phyloP scores from a whole-genome alignment of 2,797 vertebrate genomes.

The Loris lydekkerianus region DNA sequence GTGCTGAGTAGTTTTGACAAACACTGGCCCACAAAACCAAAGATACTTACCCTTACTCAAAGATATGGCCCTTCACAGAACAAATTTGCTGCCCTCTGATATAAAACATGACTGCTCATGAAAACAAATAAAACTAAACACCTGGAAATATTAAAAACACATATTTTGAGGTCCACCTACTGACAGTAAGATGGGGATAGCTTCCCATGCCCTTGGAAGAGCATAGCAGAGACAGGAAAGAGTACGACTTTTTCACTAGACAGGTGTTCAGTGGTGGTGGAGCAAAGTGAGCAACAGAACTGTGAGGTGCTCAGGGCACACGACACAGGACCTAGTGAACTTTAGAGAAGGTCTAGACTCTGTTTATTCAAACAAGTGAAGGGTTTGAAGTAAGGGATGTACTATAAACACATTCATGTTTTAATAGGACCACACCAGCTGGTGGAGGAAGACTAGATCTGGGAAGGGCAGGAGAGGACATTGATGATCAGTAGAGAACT shows the following conservation, averaged over 20 bases:
- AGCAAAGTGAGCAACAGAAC: not conserved
- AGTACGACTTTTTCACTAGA: not conserved
- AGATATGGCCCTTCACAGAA: not conserved
- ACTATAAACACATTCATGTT: not conserved
- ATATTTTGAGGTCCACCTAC: not conserved
- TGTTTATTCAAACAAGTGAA: not conserved
- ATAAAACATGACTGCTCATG: not conserved
- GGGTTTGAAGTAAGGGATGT: not conserved
- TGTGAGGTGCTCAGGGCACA: not conserved
- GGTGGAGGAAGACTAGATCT: not conserved
- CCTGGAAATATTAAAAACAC: not conserved
- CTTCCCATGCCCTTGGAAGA: not conserved
- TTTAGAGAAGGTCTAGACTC: not conserved
- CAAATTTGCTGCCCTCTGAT: not conserved
- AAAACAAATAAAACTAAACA: not conserved
- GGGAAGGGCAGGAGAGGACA: not conserved
- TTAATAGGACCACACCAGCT: not conserved
- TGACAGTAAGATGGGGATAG: not conserved
- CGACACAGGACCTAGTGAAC: not conserved
- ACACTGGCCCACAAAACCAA: conserved; percentile 62
- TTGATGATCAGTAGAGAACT: not conserved
- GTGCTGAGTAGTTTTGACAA: conserved; percentile 4
- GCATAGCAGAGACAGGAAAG: not conserved
- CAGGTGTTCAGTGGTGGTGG: not conserved
- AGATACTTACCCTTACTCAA: not conserved